These are phyloP conservation scores for Bucorvus abyssinicus DNA, from an alignment of 2,797 vertebrate genomes.

Conservation along the genomic window DNA sequence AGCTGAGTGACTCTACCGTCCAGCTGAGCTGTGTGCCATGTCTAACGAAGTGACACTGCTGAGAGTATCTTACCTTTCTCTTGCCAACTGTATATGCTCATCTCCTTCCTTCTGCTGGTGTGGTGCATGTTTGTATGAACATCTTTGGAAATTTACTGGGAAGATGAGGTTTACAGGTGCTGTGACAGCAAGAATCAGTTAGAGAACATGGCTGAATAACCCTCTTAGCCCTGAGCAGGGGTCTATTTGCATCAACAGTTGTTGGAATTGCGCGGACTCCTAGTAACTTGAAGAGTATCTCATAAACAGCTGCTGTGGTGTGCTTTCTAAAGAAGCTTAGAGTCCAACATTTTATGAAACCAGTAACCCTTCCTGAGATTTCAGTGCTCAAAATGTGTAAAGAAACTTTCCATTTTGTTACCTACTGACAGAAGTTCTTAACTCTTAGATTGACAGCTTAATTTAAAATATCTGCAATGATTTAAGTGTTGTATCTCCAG, in stretches of 20 bases:
- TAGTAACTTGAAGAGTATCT: neutral
- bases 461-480: neutral
- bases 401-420: neutral
- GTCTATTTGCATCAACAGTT: neutral
- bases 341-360: neutral
- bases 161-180: neutral
- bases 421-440: neutral
- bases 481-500: neutral
- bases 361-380: neutral
- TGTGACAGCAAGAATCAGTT: neutral
- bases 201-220: neutral
- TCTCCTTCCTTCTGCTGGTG: neutral
- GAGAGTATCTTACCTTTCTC: neutral
- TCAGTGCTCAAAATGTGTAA: neutral
- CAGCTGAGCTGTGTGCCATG: neutral
- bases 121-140: neutral
- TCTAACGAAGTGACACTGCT: neutral
- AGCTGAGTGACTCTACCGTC: neutral
- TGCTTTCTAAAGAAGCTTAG: neutral
- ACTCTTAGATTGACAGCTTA: neutral
- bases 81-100: fast-evolving
- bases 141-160: neutral
- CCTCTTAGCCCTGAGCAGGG: neutral
- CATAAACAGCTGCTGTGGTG: neutral
- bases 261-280: neutral